Base-by-base conservation (phyloP, 1,140 invertebrate genomes). In the Bradynema listronoti region DNA sequence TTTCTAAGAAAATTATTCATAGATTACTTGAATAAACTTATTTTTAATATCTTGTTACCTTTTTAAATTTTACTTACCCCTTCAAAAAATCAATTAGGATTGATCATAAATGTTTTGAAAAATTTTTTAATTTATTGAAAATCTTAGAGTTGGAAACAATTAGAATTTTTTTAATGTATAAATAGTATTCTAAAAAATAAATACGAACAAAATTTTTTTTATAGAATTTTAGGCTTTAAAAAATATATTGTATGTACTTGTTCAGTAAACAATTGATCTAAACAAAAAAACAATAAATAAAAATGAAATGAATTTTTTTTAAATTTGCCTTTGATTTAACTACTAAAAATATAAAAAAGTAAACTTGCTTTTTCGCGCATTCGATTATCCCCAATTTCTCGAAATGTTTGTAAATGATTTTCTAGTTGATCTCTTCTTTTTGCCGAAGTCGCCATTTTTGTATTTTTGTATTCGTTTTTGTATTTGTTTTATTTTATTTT, bases 371-470 rank as follows among this genome's bases (percentile, higher is more conserved):
- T 74, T 52, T 69, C 67, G 7, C 45, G 19, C 4, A 73, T 42
- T 11, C 66, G 25, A n/a, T 71, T 43, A 32, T 71, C 69, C 11
- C 71, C 72, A 41, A 71, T 68, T 50, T 71, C 69, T 9, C 72
- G 72, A 57, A 71, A 71, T 22, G 57, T 62, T 34, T 71, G 67
- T 45, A 71, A 57, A 67, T 71, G 69, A 4, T 39, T 45, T 47
- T 71, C 69, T 14, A 71, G 49, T 65, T 71, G 69, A 39, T 71
- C 61, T 9, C 69, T 58, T 16, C 71, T 32, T 50, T 71, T 54
- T 7, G 69, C 69, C n/a, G 68, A 56, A 16, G 68, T 73, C n/a
- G 69, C 56, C 68, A 70, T 70, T 32, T 53, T 39, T 39, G 36
- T 39, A n/a, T n/a, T n/a, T n/a, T n/a, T n/a, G n/a, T n/a, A n/a